A percentile compares a stretch with the other conserved stretches of the same genome.
Evolutionary conservation across 2,113 vertebrate species (phyloP).

Genomic region (Ameiurus melas): DNA sequence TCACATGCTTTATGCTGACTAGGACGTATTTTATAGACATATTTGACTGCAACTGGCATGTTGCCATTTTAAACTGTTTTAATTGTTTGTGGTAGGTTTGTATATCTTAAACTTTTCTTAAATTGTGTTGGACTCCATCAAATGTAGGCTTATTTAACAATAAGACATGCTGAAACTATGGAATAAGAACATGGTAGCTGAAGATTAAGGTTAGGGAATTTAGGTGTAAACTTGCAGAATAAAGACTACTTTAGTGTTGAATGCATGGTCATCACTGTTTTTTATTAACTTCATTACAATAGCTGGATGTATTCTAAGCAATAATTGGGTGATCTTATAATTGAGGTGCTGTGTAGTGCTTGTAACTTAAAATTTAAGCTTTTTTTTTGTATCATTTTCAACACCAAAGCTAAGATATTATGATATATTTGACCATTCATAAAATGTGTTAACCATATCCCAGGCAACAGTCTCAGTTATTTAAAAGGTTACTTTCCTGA

Average conservation of each 20-base stretch:
- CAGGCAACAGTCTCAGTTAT: neutral
- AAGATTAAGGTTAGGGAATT: neutral
- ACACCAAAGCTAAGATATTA: neutral
- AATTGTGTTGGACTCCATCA: neutral
- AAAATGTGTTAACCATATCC: neutral
- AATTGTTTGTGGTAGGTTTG: neutral
- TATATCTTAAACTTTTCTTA: neutral
- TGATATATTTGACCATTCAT: neutral
- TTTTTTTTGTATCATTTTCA: neutral
- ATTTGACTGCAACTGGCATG: neutral
- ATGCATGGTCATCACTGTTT: neutral
- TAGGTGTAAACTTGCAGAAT: slow-evolving; percentile 1
- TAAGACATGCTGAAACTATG: neutral
- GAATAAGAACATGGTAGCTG: neutral
- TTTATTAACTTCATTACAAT: neutral
- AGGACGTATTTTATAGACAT: slow-evolving; percentile 24
- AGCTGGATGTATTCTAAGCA: neutral
- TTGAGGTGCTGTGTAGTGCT: neutral
- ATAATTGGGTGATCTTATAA: neutral
- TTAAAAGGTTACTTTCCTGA: neutral
- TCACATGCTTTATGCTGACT: slow-evolving; percentile 29
- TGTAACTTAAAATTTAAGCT: neutral
- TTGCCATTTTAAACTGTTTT: neutral
- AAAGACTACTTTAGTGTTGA: neutral
- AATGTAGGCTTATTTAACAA: neutral